Conservation (phyloP, 1,140 invertebrate genomes). For the Diachasmimorpha longicaudata region DNA sequence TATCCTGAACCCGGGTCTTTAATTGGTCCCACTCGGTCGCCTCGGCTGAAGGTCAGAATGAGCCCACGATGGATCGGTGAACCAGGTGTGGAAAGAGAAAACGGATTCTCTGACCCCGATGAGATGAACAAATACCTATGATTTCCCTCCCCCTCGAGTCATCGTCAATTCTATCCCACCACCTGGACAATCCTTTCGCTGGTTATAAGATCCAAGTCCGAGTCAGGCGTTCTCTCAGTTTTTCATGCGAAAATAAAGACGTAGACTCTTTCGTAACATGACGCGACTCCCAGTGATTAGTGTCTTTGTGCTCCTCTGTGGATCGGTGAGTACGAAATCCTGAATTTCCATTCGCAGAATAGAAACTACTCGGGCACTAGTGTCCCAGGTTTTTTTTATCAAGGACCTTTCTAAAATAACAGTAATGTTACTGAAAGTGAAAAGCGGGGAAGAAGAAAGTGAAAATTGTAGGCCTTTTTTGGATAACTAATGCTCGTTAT, state of each 20-base stretch:
- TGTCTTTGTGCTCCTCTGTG: not conserved
- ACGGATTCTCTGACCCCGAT: not conserved
- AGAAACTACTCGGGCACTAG: conserved; percentile 40
- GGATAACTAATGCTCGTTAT: too few relatives aligned
- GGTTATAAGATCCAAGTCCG: not conserved
- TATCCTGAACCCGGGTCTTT: too few relatives aligned
- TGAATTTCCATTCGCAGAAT: conserved; percentile 35
- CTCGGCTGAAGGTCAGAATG: not conserved
- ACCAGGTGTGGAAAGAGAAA: not conserved
- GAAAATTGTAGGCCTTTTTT: too few relatives aligned
- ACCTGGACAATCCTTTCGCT: not conserved
- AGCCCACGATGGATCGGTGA: not conserved
- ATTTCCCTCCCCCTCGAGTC: not conserved
- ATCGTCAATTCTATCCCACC: not conserved
- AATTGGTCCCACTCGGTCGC: not conserved
- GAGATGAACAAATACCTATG: too few relatives aligned
- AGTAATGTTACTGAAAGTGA: too few relatives aligned
- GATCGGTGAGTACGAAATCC: conserved; percentile 16
- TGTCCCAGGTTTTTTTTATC: too few relatives aligned
- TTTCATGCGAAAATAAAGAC: not conserved
- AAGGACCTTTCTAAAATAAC: too few relatives aligned
- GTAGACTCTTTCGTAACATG: not conserved
- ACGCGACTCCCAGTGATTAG: not conserved
- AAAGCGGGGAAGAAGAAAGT: too few relatives aligned
- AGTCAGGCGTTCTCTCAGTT: not conserved